These are phyloP conservation scores for Pocota personata DNA, from an alignment of 2,888 invertebrate genomes.

Conservation along the genomic window DNA sequence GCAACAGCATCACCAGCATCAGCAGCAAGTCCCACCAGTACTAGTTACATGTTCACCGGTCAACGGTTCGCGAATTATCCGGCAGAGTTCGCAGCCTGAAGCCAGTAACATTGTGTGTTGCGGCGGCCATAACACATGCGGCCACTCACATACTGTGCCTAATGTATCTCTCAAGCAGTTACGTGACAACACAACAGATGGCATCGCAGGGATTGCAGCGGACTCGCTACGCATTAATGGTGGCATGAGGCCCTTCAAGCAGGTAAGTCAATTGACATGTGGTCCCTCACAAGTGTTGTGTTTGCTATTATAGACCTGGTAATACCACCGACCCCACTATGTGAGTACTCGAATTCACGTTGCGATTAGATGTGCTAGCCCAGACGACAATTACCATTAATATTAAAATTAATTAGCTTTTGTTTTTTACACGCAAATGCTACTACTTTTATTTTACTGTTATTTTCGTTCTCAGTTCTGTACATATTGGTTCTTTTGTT, in stretches of 20 bases:
- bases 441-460: conserved; percentile 38
- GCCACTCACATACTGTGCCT: conserved; percentile 87
- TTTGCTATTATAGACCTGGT: conserved; percentile 59
- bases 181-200: conserved; percentile 90
- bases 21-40: conserved; percentile 86
- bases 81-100: conserved; percentile 84
- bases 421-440: conserved; percentile 60
- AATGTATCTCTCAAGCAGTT: conserved; percentile 94
- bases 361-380: conserved; percentile 71
- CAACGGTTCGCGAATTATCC: conserved; percentile 90
- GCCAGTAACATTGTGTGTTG: conserved; percentile 84
- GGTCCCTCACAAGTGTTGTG: conserved; percentile 49
- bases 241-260: conserved; percentile 97
- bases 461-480: neutral
- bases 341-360: conserved; percentile 63
- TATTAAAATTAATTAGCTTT: conserved; percentile 67
- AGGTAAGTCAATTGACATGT: conserved; percentile 86
- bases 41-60: conserved; percentile 87
- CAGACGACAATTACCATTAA: conserved; percentile 72
- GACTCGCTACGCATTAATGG: conserved; percentile 98
- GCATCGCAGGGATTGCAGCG: conserved; percentile 97
- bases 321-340: conserved; percentile 48
- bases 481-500: neutral
- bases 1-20: conserved; percentile 82
- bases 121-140: conserved; percentile 85